Conservation (phyloP, 2,113 vertebrate species). For the Zeus faber region DNA sequence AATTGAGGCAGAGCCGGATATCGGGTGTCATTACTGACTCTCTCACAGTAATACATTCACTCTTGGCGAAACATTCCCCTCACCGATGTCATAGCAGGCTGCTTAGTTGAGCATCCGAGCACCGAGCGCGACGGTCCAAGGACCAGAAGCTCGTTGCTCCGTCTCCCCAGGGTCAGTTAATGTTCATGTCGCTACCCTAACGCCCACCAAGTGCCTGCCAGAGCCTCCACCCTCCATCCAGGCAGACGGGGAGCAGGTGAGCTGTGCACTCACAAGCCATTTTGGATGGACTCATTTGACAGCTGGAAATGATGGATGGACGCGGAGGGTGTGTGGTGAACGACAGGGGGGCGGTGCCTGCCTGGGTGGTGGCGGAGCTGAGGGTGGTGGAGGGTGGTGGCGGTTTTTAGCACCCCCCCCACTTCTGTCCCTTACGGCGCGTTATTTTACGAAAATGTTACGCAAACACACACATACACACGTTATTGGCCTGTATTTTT, state of each 20-base stretch:
- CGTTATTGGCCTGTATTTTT: neutral
- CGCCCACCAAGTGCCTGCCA: slow-evolving; percentile 66
- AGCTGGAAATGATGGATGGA: slow-evolving; percentile 60
- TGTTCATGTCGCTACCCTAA: slow-evolving; percentile 66
- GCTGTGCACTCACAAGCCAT: slow-evolving; percentile 58
- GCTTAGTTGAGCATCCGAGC: slow-evolving; percentile 50
- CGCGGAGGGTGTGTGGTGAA: slow-evolving; percentile 28
- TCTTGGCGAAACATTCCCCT: too few species aligned
- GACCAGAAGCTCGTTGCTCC: slow-evolving; percentile 63
- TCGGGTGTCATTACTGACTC: slow-evolving; percentile 10
- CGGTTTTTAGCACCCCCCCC: slow-evolving; percentile 41
- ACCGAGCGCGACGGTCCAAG: slow-evolving; percentile 53
- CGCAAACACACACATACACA: slow-evolving; percentile 9
- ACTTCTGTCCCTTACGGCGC: slow-evolving; percentile 44
- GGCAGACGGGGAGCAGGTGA: slow-evolving; percentile 59
- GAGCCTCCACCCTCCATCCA: slow-evolving; percentile 58
- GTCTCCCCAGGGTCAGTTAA: slow-evolving; percentile 55
- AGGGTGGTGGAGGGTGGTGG: slow-evolving; percentile 28
- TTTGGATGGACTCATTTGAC: slow-evolving; percentile 67
- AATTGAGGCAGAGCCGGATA: slow-evolving; percentile 12
- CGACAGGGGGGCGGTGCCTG: slow-evolving; percentile 24
- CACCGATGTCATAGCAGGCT: slow-evolving; percentile 36
- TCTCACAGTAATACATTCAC: slow-evolving; percentile 25
- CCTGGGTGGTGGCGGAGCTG: slow-evolving; percentile 15
- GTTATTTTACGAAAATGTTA: slow-evolving; percentile 50